A percentile compares a stretch with the other conserved stretches of the same genome.
Evolutionary conservation across 2,888 invertebrate genomes (phyloP).

Genomic region (Tetramorium bicarinatum): DNA sequence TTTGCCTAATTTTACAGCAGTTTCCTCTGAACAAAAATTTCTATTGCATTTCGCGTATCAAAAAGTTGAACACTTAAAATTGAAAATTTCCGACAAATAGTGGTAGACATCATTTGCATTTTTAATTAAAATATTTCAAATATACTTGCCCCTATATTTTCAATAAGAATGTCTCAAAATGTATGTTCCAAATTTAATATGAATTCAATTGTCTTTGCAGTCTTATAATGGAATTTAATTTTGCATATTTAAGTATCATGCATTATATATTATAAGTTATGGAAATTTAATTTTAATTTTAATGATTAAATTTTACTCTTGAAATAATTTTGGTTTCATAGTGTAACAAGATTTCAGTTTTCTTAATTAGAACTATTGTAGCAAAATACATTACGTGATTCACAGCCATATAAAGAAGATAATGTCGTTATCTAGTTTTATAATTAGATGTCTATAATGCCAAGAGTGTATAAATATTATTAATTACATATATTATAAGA

Average conservation of each 20-base stretch:
- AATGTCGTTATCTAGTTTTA: not conserved
- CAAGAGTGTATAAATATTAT: not conserved
- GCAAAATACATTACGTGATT: not conserved
- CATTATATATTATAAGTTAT: not conserved
- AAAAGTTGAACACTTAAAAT: not conserved
- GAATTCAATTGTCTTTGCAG: not conserved
- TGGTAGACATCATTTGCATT: not conserved
- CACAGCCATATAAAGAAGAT: not conserved
- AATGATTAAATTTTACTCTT: not conserved
- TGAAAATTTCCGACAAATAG: not conserved
- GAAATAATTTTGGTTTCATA: not conserved
- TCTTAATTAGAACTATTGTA: not conserved
- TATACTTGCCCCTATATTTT: not conserved
- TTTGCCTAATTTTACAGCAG: not conserved
- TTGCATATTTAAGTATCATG: not conserved
- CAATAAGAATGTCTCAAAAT: not conserved
- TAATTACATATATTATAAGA: not conserved
- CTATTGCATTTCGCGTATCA: not conserved
- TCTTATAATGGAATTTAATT: not conserved
- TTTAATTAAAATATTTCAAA: not conserved
- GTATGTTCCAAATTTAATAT: not conserved
- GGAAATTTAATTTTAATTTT: slow-evolving; percentile 23
- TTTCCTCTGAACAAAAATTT: not conserved
- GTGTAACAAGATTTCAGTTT: not conserved
- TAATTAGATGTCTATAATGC: not conserved